Conservation (phyloP, 2,797 vertebrate genomes). For the Pangasius macronema region DNA sequence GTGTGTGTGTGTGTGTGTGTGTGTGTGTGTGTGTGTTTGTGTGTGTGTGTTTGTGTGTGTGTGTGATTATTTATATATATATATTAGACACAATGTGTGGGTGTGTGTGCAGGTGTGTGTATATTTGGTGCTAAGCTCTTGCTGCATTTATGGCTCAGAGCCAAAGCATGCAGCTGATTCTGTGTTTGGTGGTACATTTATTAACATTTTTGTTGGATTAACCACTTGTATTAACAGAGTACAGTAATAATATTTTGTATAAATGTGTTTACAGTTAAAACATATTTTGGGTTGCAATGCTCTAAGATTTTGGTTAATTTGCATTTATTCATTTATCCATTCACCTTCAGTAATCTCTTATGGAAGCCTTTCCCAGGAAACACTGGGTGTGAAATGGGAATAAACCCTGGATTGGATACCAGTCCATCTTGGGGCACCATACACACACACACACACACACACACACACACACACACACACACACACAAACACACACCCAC, state of each 20-base stretch:
- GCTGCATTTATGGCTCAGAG: neutral
- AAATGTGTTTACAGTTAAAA: neutral
- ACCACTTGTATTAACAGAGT: neutral
- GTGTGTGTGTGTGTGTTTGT: no score
- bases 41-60: neutral
- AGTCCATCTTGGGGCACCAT: neutral
- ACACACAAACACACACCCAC: neutral
- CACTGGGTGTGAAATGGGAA: neutral
- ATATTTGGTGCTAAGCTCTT: neutral
- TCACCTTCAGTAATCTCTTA: neutral
- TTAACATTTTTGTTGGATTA: neutral
- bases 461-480: neutral
- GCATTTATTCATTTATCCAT: neutral
- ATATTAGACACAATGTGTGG: no score
- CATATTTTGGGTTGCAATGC: no score
- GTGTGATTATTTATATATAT: no score
- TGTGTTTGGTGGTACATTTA: neutral
- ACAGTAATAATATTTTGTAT: neutral
- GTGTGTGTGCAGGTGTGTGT: neutral
- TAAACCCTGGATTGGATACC: neutral
- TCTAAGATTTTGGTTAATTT: neutral
- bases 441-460: neutral
- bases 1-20: no score
- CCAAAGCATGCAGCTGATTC: slow-evolving; percentile 1
- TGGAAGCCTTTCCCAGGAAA: neutral